Conservation (phyloP, 2,113 vertebrate genomes). For the Syrrhaptes paradoxus region DNA sequence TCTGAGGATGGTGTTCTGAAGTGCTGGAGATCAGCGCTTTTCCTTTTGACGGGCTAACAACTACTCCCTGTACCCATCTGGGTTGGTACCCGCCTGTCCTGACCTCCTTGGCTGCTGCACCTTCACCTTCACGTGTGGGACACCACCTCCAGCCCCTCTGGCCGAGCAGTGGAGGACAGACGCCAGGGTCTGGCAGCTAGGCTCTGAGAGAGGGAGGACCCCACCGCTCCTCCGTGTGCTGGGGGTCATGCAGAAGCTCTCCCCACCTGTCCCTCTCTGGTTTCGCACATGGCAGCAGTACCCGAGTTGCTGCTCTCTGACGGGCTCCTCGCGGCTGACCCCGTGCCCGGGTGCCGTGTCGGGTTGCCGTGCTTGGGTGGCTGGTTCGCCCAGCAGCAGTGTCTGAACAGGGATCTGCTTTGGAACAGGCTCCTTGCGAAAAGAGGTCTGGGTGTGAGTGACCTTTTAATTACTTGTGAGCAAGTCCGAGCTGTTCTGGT, state of each 20-base stretch:
- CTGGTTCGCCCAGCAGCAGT: not conserved
- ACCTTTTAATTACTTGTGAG: not conserved
- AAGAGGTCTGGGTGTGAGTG: not conserved
- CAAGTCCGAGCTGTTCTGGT: not conserved
- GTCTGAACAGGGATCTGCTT: not conserved
- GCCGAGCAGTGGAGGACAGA: fast-evolving
- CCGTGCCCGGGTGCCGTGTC: fast-evolving
- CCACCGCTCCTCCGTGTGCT: fast-evolving
- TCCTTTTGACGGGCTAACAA: not conserved
- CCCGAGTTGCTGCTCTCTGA: not conserved
- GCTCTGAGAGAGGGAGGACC: not conserved
- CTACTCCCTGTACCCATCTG: not conserved
- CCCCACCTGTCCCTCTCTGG: not conserved
- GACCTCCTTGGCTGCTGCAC: not conserved
- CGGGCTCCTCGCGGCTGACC: not conserved
- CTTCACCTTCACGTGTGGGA: not conserved
- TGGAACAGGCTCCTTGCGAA: not conserved
- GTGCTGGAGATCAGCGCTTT: not conserved
- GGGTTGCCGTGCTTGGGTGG: not conserved
- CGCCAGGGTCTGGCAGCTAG: not conserved
- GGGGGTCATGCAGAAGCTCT: not conserved
- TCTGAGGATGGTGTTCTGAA: not conserved
- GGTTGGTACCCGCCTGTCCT: not conserved
- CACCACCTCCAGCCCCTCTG: not conserved
- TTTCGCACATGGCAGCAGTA: not conserved